These are phyloP conservation scores for Idaea dimidiata DNA, from an alignment of 2,888 invertebrate species.

Conservation along the genomic window DNA sequence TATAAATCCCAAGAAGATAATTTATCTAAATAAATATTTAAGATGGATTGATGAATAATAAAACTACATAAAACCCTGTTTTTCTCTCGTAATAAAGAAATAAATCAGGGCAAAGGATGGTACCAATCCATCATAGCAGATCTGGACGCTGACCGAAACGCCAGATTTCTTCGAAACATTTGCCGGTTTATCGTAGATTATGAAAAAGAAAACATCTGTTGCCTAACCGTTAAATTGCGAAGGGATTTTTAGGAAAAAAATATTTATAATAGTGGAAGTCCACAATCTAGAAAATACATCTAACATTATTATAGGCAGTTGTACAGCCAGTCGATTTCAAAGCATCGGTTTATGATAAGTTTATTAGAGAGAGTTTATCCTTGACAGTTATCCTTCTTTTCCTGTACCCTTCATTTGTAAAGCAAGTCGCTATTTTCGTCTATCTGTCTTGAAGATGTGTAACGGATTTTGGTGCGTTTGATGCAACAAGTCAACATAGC, in stretches of 20 bases:
- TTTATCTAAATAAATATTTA: background rate
- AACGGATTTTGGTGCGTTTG: no score
- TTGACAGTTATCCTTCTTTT: no score
- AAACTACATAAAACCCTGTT: conserved; percentile 32
- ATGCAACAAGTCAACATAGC: no score
- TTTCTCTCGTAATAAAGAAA: conserved; percentile 40
- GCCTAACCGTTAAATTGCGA: conserved; percentile 19
- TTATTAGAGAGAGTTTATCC: no score
- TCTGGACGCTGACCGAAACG: conserved; percentile 32
- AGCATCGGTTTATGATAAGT: no score
- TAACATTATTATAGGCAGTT: no score
- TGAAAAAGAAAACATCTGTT: conserved; percentile 31
- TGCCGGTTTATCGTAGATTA: conserved; percentile 46
- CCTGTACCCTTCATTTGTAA: no score
- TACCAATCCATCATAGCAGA: conserved; percentile 49
- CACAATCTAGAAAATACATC: no score
- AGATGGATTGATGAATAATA: conserved; percentile 1
- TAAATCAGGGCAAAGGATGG: conserved; percentile 48
- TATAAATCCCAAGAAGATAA: background rate
- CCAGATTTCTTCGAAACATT: conserved; percentile 35
- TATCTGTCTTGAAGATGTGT: no score
- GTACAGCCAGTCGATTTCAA: no score
- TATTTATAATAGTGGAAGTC: no score
- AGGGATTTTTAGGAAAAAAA: conserved; percentile 8
- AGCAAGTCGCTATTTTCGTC: no score